Conservation (phyloP, 2,888 invertebrate species). For the Nycteola revayana region DNA sequence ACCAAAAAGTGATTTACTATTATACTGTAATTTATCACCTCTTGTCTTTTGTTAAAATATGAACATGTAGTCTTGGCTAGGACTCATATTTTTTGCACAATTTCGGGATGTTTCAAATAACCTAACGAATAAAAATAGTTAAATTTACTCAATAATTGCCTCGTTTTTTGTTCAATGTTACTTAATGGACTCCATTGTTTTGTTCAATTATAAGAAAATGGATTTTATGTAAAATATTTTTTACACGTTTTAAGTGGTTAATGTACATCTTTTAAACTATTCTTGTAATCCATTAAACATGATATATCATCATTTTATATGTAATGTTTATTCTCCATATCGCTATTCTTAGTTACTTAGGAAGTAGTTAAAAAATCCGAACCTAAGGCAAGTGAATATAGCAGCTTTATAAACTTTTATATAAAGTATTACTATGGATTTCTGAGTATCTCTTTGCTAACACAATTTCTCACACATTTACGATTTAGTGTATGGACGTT, state of each 20-base stretch:
- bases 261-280: too few relatives aligned
- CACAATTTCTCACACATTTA: too few relatives aligned
- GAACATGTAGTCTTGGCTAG: conserved; percentile 21
- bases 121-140: conserved; percentile 45
- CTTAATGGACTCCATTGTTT: conserved; percentile 49
- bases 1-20: conserved; percentile 23
- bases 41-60: conserved; percentile 27
- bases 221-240: conserved; percentile 41
- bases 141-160: conserved; percentile 48
- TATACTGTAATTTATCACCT: conserved; percentile 39
- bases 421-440: too few relatives aligned
- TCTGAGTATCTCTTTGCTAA: too few relatives aligned
- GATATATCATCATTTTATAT: too few relatives aligned
- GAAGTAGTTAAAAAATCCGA: too few relatives aligned
- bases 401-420: too few relatives aligned
- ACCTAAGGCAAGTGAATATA: too few relatives aligned
- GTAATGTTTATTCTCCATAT: too few relatives aligned
- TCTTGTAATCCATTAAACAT: too few relatives aligned
- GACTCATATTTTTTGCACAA: conserved; percentile 32
- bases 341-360: too few relatives aligned
- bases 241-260: conserved; percentile 26
- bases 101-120: conserved; percentile 39
- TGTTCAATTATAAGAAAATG: conserved; percentile 45
- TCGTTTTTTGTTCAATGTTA: conserved; percentile 36
- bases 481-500: too few relatives aligned